A percentile compares a stretch with the other conserved stretches of the same genome.
Evolutionary conservation across 2,888 invertebrate genomes (phyloP).

Genomic region (Eupithecia exiguata): DNA sequence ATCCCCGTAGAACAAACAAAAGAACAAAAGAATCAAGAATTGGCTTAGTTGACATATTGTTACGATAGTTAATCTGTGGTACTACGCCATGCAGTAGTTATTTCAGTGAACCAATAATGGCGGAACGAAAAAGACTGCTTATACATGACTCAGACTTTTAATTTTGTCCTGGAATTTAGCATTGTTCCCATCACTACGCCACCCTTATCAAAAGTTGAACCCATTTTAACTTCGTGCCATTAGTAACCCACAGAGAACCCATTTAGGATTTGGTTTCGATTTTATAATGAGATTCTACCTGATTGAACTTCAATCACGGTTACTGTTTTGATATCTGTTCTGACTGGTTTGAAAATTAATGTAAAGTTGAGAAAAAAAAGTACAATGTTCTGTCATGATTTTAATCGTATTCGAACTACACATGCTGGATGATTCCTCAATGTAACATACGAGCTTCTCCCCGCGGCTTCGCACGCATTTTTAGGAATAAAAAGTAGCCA

Average conservation of each 20-base stretch:
- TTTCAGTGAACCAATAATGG: neutral
- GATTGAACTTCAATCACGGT: conserved; percentile 21
- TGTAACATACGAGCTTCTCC: no score
- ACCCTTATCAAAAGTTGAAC: conserved; percentile 50
- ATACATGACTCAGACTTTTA: neutral
- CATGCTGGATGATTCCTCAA: no score
- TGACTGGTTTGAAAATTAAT: neutral
- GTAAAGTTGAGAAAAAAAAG: neutral
- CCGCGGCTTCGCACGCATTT: no score
- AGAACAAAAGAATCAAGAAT: no score
- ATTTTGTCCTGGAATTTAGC: neutral
- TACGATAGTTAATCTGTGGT: no score
- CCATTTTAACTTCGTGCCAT: conserved; percentile 49
- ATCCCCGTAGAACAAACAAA: no score
- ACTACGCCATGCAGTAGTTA: neutral
- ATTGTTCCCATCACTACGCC: conserved; percentile 42
- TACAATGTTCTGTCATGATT: neutral
- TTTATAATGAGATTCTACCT: conserved; percentile 22
- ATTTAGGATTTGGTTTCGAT: conserved; percentile 28
- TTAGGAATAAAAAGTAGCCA: no score
- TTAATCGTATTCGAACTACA: neutral
- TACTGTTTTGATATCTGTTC: neutral
- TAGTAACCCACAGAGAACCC: conserved; percentile 43
- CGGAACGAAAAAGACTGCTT: neutral
- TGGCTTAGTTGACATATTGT: no score